Percentiles rank a stretch among this genome's conserved stretches.
These are phyloP conservation scores for Blera fallax DNA, from an alignment of 2,888 invertebrate genomes.

Conservation along the genomic window DNA sequence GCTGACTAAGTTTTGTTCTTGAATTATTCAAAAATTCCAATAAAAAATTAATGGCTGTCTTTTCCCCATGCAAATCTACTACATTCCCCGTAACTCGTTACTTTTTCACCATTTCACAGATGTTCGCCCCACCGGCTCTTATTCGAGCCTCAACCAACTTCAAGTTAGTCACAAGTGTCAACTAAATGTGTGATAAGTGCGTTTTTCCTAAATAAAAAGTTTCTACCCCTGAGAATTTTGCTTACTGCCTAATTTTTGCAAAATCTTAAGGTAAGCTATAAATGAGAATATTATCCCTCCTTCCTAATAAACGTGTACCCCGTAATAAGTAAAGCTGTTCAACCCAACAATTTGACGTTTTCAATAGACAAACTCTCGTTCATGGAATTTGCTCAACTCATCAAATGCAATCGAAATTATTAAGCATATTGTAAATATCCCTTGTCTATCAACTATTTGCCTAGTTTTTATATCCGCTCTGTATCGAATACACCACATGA, in stretches of 20 bases:
- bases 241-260: constrained; percentile 38
- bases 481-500: constrained; percentile 1
- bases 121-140: neutral
- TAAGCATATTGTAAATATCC: neutral
- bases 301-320: neutral
- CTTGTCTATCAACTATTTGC: neutral
- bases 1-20: no score
- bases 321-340: neutral
- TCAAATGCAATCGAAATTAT: neutral
- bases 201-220: constrained; percentile 46
- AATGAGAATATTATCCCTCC: neutral
- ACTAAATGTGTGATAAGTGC: constrained; percentile 60
- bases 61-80: neutral
- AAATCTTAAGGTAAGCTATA: constrained; percentile 44
- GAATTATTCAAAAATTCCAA: neutral
- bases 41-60: no score
- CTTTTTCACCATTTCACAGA: neutral
- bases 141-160: constrained; percentile 34
- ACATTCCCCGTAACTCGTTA: neutral
- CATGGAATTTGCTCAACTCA: neutral
- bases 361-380: neutral
- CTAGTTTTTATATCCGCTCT: constrained; percentile 13
- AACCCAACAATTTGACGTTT: neutral
- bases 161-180: constrained; percentile 60
- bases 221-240: constrained; percentile 46